These are phyloP conservation scores for Metaphire vulgaris DNA, from an alignment of 1,140 invertebrate genomes.

Conservation along the genomic window DNA sequence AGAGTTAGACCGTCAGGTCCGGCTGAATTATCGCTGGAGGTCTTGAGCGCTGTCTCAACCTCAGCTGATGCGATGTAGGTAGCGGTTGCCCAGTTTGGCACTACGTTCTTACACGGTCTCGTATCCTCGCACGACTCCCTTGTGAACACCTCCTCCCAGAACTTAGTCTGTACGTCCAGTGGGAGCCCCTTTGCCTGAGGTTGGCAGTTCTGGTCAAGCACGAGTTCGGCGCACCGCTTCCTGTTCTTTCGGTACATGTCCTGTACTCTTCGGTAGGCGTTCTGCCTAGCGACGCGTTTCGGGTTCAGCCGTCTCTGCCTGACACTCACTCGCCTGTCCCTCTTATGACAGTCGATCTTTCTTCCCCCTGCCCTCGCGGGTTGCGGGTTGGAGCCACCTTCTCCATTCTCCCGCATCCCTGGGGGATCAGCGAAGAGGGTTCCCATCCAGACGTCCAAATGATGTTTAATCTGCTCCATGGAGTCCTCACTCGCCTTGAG, in stretches of 20 bases:
- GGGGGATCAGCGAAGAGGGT: too few relatives aligned
- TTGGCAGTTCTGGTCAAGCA: neutral
- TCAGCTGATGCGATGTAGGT: neutral
- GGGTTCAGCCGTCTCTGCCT: constrained; percentile 57
- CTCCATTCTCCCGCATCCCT: too few relatives aligned
- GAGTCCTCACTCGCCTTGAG: too few relatives aligned
- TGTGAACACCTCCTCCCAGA: neutral
- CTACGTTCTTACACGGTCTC: neutral
- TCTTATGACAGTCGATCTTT: too few relatives aligned
- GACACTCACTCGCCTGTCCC: too few relatives aligned
- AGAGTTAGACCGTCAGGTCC: neutral
- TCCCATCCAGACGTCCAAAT: too few relatives aligned
- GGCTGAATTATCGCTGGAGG: neutral
- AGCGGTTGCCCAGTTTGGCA: neutral
- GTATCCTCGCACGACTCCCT: neutral
- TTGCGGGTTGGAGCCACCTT: too few relatives aligned
- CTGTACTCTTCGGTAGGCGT: neutral
- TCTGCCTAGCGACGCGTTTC: neutral
- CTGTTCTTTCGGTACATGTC: neutral
- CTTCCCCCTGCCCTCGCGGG: too few relatives aligned
- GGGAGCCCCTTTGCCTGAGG: neutral
- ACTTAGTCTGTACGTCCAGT: neutral
- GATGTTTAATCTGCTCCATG: too few relatives aligned
- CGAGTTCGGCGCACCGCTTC: neutral
- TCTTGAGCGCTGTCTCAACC: neutral